These are phyloP conservation scores for Atta texana DNA, from an alignment of 1,140 invertebrate genomes.

Conservation along the genomic window DNA sequence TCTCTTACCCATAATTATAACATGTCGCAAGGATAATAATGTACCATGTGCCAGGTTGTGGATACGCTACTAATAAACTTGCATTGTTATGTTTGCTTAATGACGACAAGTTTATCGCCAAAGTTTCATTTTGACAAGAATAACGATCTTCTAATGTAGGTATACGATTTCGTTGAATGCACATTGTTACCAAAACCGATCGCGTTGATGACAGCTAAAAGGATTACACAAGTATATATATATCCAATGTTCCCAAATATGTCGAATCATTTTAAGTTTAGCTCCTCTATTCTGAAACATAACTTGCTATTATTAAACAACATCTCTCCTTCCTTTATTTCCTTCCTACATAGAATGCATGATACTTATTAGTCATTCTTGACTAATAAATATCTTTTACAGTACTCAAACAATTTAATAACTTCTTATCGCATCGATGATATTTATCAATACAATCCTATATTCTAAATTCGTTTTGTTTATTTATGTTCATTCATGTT, in stretches of 20 bases:
- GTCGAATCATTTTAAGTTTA: background rate
- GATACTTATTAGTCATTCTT: background rate
- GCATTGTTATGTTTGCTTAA: conserved; percentile 75
- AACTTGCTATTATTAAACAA: background rate
- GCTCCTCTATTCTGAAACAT: background rate
- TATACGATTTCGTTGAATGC: conserved; percentile 82
- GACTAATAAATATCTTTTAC: no score
- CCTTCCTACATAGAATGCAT: background rate
- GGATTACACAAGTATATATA: conserved; percentile 5
- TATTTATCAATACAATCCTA: no score
- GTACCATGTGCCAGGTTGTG: conserved; percentile 87
- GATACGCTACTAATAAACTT: conserved; percentile 86
- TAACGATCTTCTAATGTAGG: conserved; percentile 80
- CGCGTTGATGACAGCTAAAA: conserved; percentile 83
- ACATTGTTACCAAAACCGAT: conserved; percentile 80
- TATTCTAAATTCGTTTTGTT: no score
- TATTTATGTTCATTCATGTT: no score
- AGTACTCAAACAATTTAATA: no score
- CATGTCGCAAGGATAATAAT: conserved; percentile 84
- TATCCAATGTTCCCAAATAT: background rate
- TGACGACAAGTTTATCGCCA: conserved; percentile 82
- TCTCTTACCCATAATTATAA: conserved; percentile 79
- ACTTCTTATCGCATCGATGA: no score
- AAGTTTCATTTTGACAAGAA: conserved; percentile 80
- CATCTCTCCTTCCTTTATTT: background rate